Percentiles rank a stretch among this genome's conserved stretches.
These are phyloP conservation scores for Pristionchus maxplancki DNA, from an alignment of 2,888 invertebrate species.

Conservation along the genomic window DNA sequence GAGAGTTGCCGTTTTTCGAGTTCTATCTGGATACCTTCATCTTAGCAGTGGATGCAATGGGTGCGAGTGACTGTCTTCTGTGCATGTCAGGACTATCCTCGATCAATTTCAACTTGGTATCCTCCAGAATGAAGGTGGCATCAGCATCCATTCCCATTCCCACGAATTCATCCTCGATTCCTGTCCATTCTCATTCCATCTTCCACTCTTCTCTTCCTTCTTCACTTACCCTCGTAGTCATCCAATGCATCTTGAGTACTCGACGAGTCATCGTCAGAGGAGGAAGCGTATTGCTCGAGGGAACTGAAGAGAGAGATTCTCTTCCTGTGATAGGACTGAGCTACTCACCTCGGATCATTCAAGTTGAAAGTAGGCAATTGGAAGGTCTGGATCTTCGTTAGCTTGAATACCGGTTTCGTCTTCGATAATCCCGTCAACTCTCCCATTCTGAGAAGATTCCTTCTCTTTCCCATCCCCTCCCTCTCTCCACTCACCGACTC, in stretches of 20 bases:
- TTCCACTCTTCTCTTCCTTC: not conserved
- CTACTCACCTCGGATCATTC: constrained; percentile 64
- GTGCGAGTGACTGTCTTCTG: constrained; percentile 39
- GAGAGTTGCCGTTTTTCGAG: not conserved
- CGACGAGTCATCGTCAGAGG: constrained; percentile 15
- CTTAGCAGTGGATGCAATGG: constrained; percentile 26
- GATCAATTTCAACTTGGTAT: constrained; percentile 74
- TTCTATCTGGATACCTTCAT: not conserved
- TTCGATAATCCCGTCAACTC: constrained; percentile 55
- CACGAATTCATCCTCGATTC: not conserved
- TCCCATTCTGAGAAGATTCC: constrained; percentile 53
- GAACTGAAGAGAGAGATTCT: not conserved
- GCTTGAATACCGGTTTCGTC: constrained; percentile 57
- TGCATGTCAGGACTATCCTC: constrained; percentile 53
- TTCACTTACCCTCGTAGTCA: constrained; percentile 53
- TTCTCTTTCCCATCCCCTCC: too few species aligned
- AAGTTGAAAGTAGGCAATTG: constrained; percentile 72
- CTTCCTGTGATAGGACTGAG: not conserved
- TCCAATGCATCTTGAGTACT: constrained; percentile 47
- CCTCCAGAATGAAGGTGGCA: constrained; percentile 76
- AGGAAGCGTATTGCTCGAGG: constrained; percentile 6
- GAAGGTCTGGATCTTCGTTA: constrained; percentile 64
- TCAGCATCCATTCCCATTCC: constrained; percentile 58
- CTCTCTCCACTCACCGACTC: constrained; percentile 53
- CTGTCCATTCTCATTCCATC: not conserved